Evolutionary conservation across 2,113 vertebrate genomes (phyloP).

Genomic region (Azemiops feae): DNA sequence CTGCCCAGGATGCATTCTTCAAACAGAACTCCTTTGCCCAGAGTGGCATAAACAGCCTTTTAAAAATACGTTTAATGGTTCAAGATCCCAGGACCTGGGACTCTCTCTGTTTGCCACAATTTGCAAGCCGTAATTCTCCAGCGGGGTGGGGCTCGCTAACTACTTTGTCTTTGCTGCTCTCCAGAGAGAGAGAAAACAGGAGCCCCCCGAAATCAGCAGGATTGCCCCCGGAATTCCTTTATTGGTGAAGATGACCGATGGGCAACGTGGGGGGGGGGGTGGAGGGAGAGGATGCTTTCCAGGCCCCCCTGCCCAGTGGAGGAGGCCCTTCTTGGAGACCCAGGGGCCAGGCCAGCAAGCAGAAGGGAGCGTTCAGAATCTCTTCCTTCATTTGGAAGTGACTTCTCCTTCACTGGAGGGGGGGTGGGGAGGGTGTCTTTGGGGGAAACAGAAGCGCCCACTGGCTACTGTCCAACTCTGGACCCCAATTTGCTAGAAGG

Average conservation of each 20-base stretch:
- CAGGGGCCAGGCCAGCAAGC: conserved; percentile 43
- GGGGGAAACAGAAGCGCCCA: conserved; percentile 8
- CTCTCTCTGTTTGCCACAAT: conserved; percentile 54
- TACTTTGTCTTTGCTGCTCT: conserved; percentile 30
- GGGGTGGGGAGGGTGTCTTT: fast-evolving
- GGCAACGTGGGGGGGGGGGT: not conserved
- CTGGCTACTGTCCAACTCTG: not conserved
- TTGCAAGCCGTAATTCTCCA: conserved; percentile 60
- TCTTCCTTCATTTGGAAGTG: conserved; percentile 43
- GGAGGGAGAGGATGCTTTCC: not conserved
- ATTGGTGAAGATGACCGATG: fast-evolving
- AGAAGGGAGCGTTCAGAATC: conserved; percentile 47
- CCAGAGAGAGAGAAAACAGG: conserved; percentile 44
- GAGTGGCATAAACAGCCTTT: conserved; percentile 48
- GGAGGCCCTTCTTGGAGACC: conserved; percentile 24
- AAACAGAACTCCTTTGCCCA: conserved; percentile 67
- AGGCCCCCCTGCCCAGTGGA: not conserved
- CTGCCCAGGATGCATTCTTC: conserved; percentile 46
- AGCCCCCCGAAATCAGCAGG: conserved; percentile 1
- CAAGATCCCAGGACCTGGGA: conserved; percentile 44
- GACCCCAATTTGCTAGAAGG: not conserved
- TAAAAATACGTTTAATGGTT: conserved; percentile 58
- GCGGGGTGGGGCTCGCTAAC: conserved; percentile 55
- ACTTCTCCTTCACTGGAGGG: conserved; percentile 15
- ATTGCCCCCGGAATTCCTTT: conserved; percentile 11